Conservation (phyloP, 2,888 invertebrate species). For the Myathropa florea region DNA sequence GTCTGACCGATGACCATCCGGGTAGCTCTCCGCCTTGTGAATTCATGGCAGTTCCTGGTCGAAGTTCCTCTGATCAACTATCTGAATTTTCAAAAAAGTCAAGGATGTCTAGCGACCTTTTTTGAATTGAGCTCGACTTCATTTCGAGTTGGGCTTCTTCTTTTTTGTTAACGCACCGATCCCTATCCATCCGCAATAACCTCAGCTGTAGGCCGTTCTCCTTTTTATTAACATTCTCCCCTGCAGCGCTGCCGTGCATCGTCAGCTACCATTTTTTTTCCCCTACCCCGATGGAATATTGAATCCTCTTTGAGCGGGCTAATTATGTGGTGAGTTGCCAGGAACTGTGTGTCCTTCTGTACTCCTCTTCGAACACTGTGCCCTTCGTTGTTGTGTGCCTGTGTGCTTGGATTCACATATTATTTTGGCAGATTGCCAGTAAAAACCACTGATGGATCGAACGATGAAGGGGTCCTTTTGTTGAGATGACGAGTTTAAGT, state of each 20-base stretch:
- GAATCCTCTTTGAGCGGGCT: not conserved
- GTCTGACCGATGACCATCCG: too few relatives aligned
- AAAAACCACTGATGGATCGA: not conserved
- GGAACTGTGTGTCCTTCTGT: not conserved
- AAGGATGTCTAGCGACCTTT: too few relatives aligned
- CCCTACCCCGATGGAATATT: not conserved
- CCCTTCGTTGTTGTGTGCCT: too few relatives aligned
- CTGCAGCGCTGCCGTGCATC: not conserved
- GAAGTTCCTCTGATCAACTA: too few relatives aligned
- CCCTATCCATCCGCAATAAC: not conserved
- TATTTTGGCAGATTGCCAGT: conserved; percentile 34
- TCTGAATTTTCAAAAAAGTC: too few relatives aligned
- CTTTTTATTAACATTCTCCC: not conserved
- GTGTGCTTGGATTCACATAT: not conserved
- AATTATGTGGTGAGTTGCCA: not conserved
- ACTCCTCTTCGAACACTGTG: not conserved
- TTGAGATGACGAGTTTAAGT: conserved; percentile 15
- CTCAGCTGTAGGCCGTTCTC: not conserved
- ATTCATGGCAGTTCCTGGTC: too few relatives aligned
- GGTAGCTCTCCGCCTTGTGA: too few relatives aligned
- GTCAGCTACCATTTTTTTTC: not conserved
- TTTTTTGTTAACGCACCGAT: not conserved
- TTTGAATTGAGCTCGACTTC: too few relatives aligned
- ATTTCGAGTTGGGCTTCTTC: too few relatives aligned
- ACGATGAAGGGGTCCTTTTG: not conserved